These are phyloP conservation scores for Scolanthus callimorphus DNA, from an alignment of 92 coral and sea anemone genomes.

Conservation along the genomic window DNA sequence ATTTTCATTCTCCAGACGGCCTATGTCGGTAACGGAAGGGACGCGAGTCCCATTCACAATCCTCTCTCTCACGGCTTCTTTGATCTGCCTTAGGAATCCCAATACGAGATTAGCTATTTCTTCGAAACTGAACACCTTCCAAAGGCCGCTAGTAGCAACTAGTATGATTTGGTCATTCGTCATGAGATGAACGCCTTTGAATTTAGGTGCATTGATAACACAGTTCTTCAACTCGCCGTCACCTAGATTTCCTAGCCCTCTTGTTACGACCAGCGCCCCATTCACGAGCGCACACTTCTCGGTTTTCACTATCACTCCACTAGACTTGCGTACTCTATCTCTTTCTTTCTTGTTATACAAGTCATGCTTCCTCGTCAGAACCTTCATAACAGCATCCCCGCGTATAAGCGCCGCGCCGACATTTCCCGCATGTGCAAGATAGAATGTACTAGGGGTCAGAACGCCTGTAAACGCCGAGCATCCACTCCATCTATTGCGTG, in stretches of 20 bases:
- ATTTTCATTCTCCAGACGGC: constrained; percentile 14
- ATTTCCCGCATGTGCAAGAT: constrained; percentile 81
- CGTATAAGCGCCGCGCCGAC: constrained; percentile 83
- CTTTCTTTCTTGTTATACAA: constrained; percentile 92
- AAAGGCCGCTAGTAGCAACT: constrained; percentile 87
- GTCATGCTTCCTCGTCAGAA: constrained; percentile 81
- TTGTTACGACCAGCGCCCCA: constrained; percentile 87
- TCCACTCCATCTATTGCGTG: constrained; percentile 91
- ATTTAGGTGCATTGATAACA: constrained; percentile 81
- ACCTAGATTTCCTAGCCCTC: constrained; percentile 97
- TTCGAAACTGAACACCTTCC: constrained; percentile 83
- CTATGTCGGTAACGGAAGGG: constrained; percentile 8
- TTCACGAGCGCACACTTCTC: constrained; percentile 89
- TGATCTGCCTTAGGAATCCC: constrained; percentile 80
- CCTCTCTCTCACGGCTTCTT: constrained; percentile 25
- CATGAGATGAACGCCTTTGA: constrained; percentile 42
- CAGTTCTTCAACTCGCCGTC: constrained; percentile 77
- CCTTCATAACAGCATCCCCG: constrained; percentile 67
- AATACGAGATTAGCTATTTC: constrained; percentile 69
- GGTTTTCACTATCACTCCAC: constrained; percentile 88
- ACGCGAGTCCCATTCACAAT: constrained; percentile 7
- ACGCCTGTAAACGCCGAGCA: constrained; percentile 97
- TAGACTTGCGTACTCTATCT: constrained; percentile 75
- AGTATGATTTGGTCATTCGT: constrained; percentile 72
- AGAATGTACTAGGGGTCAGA: constrained; percentile 63